Conservation (phyloP, 2,797 vertebrate species). For the Platalea minor region DNA sequence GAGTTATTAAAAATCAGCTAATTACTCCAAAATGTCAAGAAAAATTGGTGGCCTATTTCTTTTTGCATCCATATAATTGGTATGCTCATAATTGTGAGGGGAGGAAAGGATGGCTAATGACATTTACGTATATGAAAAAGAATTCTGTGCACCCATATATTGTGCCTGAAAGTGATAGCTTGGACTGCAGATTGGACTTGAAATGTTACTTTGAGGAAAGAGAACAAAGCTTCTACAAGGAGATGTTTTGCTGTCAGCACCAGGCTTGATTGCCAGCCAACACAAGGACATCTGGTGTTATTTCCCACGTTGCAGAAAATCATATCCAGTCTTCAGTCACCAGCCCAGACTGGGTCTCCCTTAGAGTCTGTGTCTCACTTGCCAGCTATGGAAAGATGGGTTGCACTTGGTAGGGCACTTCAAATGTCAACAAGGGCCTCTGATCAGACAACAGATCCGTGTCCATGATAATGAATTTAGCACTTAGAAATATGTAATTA, state of each 20-base stretch:
- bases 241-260: background rate
- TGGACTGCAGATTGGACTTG: background rate
- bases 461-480: background rate
- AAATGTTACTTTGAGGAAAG: background rate
- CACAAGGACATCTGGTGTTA: background rate
- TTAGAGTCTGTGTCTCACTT: background rate
- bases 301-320: background rate
- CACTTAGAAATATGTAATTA: background rate
- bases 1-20: background rate
- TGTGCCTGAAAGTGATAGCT: background rate
- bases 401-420: background rate
- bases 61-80: background rate
- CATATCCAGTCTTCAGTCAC: background rate
- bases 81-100: background rate
- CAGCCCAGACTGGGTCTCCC: background rate
- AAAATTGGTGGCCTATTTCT: background rate
- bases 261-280: background rate
- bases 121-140: background rate
- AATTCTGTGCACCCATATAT: background rate
- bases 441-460: background rate
- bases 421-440: background rate
- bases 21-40: background rate
- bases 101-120: background rate
- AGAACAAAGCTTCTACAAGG: background rate
- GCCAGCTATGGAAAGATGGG: background rate